Conservation (phyloP, 2,113 vertebrate species). For the Esox niger region DNA sequence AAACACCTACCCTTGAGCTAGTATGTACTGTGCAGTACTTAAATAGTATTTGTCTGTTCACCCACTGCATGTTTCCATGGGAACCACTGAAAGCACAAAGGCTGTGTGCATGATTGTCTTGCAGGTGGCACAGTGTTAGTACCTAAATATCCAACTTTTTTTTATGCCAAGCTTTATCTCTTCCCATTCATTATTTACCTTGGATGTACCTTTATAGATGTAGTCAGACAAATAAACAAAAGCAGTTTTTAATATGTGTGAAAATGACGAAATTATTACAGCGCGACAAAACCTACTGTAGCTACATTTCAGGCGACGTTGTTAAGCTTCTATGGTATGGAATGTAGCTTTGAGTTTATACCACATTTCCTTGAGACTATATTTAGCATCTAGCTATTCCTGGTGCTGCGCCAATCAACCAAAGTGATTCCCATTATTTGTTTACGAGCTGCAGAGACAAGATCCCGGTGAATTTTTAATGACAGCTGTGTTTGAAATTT, state of each 20-base stretch:
- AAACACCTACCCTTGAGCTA: no score
- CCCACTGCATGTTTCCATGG: conserved; percentile 65
- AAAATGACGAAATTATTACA: background rate
- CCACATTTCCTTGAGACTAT: conserved; percentile 6
- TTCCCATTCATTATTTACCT: conserved; percentile 35
- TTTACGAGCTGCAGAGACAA: conserved; percentile 61
- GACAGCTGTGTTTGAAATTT: conserved; percentile 62
- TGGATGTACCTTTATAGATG: conserved; percentile 15
- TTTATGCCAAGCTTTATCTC: conserved; percentile 48
- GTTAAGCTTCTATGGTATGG: conserved; percentile 39
- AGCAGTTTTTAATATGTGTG: background rate
- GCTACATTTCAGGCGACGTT: background rate
- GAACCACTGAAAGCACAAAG: conserved; percentile 61
- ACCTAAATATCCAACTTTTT: conserved; percentile 33
- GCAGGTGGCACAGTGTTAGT: conserved; percentile 43
- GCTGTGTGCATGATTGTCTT: conserved; percentile 24
- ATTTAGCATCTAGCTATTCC: background rate
- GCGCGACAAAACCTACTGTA: background rate
- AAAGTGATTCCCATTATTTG: background rate
- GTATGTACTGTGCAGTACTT: no score
- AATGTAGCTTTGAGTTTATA: background rate
- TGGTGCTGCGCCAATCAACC: background rate
- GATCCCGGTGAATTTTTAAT: conserved; percentile 65
- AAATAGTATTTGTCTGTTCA: conserved; percentile 34
- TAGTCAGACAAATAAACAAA: background rate